Conservation (phyloP, 1,140 invertebrate species). For the Stegodyphus mimosarum region DNA sequence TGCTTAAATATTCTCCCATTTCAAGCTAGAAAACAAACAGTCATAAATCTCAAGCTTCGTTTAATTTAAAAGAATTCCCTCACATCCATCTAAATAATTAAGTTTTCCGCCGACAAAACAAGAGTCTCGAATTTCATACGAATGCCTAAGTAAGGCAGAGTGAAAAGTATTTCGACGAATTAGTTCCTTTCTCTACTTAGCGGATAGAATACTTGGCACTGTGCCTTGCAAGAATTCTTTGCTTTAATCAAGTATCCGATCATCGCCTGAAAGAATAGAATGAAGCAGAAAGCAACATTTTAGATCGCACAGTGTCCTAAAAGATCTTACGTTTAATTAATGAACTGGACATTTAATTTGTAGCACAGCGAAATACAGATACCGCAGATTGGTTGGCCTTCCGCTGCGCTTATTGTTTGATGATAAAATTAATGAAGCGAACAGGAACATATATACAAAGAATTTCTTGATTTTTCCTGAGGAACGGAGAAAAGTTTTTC, state of each 20-base stretch:
- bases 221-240: not conserved
- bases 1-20: too few species aligned
- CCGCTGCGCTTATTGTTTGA: too few species aligned
- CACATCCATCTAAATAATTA: not conserved
- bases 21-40: too few species aligned
- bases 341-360: not conserved
- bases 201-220: not conserved
- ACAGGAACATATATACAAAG: too few species aligned
- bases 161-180: not conserved
- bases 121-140: not conserved
- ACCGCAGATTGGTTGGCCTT: too few species aligned
- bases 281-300: too few species aligned
- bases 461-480: too few species aligned
- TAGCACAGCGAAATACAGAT: not conserved
- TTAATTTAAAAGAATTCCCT: not conserved
- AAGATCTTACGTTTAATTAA: not conserved
- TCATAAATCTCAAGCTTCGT: not conserved
- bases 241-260: constrained; percentile 1
- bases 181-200: not conserved
- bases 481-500: too few species aligned
- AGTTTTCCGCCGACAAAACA: not conserved
- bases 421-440: too few species aligned
- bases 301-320: not conserved
- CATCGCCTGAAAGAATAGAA: not conserved
- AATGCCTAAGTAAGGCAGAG: not conserved